Evolutionary conservation across 1,140 invertebrate species (phyloP), one percentile per base, ranked within the genome.

Genomic region (Scaptomyza pallida): DNA sequence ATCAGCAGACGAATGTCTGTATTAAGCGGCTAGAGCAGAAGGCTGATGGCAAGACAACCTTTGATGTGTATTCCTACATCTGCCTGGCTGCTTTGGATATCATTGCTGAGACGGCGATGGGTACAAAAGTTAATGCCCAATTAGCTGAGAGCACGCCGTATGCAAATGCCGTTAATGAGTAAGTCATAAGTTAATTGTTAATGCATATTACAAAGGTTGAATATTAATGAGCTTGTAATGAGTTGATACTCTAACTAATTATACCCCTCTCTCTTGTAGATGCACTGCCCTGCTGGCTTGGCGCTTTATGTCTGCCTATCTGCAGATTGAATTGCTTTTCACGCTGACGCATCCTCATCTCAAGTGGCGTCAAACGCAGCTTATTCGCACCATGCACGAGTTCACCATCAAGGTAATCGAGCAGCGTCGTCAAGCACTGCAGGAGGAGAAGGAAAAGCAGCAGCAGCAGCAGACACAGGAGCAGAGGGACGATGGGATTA

Each of bases 21-120:
- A 82, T 92, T 16, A 82, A 93, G n/a, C 94, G 94, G 52, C 90
- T 99, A 65, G 57, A 51, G 0, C 35, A 47, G 6, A 35, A 92
- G 91, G 76, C 81, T 93, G 12, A 92, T 10, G 93, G 92, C 6
- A 92, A 92, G 37, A 91, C 91, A 40, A 13, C 15, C 40, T 75
- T 93, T n/a, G 65, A 90, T 75, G 52, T 90, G 2, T 69, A 83
- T 15, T 55, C 68, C 0, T 65, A 52, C 13, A 59, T 90, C n/a
- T 89, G 77, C 21, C 15, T 78, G 16, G 75, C 73, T 0, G 80
- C 89, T 0, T 35, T 90, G 50, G 96, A 85, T 21, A 79, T 89
- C 10, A 76, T 92, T 91, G 23, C 90, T 92, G 96, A 98, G 92
- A 96, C 96, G 2, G 95, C 96, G 2, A 97, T 98, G 96, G 97